These are phyloP conservation scores for Platichthys flesus DNA, from an alignment of 2,113 vertebrate species.

Conservation along the genomic window DNA sequence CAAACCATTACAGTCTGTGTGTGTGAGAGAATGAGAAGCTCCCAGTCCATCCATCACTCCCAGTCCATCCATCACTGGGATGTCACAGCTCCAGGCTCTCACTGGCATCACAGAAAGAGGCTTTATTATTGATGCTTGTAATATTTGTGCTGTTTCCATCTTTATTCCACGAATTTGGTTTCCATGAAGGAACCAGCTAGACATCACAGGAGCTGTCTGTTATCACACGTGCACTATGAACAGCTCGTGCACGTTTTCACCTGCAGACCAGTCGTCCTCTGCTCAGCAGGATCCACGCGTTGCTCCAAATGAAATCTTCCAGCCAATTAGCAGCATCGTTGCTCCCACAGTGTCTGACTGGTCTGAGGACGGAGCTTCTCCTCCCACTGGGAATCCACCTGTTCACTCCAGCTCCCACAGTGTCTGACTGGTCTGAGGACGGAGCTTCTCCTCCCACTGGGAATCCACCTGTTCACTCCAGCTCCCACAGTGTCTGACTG, in stretches of 20 bases:
- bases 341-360: conserved; percentile 22
- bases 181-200: too few species aligned
- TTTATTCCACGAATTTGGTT: too few species aligned
- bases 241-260: background rate
- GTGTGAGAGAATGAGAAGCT: background rate
- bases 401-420: conserved; percentile 44
- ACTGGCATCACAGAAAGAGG: background rate
- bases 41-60: too few species aligned
- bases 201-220: too few species aligned
- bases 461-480: conserved; percentile 55
- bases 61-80: background rate
- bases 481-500: conserved; percentile 16
- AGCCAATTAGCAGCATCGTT: conserved; percentile 56
- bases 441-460: conserved; percentile 27
- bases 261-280: conserved; percentile 19
- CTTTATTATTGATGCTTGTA: background rate
- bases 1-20: conserved; percentile 16
- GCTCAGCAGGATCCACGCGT: conserved; percentile 41
- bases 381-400: conserved; percentile 54
- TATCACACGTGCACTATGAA: too few species aligned
- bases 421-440: conserved; percentile 33
- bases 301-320: conserved; percentile 63
- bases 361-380: conserved; percentile 19
- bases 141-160: conserved; percentile 8
- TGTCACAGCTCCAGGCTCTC: background rate